These are phyloP conservation scores for Bradypus variegatus DNA, from an alignment of 2,797 vertebrate species.

Conservation along the genomic window DNA sequence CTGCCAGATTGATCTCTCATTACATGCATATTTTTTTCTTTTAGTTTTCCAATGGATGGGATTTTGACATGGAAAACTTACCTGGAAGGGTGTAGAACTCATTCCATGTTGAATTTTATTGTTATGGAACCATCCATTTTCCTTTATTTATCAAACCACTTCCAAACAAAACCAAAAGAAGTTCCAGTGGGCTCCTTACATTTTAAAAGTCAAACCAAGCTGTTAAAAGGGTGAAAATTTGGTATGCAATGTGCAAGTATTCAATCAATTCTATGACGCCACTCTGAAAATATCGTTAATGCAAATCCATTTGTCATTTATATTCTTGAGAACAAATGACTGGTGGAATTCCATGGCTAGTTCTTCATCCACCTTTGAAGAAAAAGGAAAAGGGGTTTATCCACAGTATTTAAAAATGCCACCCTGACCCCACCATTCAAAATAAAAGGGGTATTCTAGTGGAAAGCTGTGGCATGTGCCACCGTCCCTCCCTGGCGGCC, in stretches of 20 bases:
- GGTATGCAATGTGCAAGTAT: neutral
- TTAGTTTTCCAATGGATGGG: neutral
- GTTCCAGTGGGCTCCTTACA: neutral
- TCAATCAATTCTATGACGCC: slow-evolving; percentile 74
- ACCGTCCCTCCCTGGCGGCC: too few species aligned
- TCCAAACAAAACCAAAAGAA: neutral
- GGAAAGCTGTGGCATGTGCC: neutral
- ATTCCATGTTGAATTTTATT: neutral
- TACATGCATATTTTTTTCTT: neutral
- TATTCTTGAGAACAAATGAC: slow-evolving; percentile 78
- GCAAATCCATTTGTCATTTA: slow-evolving; percentile 76
- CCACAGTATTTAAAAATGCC: too few species aligned
- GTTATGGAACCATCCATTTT: neutral
- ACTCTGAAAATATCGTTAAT: slow-evolving; percentile 80
- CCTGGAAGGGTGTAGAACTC: neutral
- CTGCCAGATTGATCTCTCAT: neutral
- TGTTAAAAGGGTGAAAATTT: neutral
- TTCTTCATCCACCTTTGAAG: slow-evolving; percentile 75
- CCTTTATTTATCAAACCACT: neutral
- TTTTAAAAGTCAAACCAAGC: neutral
- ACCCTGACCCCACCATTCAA: neutral
- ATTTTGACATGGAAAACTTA: neutral
- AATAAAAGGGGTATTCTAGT: neutral
- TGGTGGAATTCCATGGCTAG: slow-evolving; percentile 81
- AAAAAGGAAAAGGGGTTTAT: neutral